phyloP scores from a whole-genome alignment of 2,888 invertebrate species.

The Polietes domitor region DNA sequence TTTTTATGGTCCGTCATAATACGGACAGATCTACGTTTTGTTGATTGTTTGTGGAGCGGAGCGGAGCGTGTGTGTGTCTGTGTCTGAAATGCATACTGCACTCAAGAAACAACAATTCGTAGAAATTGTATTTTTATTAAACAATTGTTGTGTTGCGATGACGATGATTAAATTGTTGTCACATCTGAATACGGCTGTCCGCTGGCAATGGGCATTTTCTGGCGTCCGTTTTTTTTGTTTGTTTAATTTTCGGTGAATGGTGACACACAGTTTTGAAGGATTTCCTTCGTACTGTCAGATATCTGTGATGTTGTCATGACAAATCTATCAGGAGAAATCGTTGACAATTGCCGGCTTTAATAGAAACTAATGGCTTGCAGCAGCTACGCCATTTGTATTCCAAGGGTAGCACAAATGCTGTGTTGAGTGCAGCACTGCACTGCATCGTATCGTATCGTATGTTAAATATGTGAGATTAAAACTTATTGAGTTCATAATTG shows the following conservation, averaged over 20 bases:
- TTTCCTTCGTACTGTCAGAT: slow-evolving; percentile 15
- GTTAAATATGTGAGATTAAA: slow-evolving; percentile 45
- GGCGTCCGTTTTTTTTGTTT: neutral
- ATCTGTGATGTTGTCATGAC: slow-evolving; percentile 35
- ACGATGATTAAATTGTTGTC: slow-evolving; percentile 42
- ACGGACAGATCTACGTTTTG: slow-evolving; percentile 24
- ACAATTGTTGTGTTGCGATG: slow-evolving; percentile 46
- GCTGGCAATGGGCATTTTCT: neutral
- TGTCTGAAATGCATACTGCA: slow-evolving; percentile 9
- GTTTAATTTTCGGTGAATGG: neutral
- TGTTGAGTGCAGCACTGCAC: neutral
- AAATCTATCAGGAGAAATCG: slow-evolving; percentile 61
- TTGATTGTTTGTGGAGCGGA: slow-evolving; percentile 14
- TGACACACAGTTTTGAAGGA: slow-evolving; percentile 42
- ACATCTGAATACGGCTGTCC: neutral
- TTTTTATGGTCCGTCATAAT: slow-evolving; percentile 18
- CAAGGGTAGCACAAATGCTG: neutral
- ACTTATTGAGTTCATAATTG: slow-evolving; percentile 73
- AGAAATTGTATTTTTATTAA: slow-evolving; percentile 55
- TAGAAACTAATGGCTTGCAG: neutral
- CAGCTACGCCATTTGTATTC: neutral
- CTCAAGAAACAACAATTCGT: slow-evolving; percentile 42
- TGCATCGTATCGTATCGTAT: slow-evolving; percentile 1
- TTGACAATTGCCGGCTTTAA: neutral
- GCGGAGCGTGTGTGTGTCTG: neutral